Evolutionary conservation across 2,888 invertebrate genomes (phyloP).

Genomic region (Sphecodes monilicornis): DNA sequence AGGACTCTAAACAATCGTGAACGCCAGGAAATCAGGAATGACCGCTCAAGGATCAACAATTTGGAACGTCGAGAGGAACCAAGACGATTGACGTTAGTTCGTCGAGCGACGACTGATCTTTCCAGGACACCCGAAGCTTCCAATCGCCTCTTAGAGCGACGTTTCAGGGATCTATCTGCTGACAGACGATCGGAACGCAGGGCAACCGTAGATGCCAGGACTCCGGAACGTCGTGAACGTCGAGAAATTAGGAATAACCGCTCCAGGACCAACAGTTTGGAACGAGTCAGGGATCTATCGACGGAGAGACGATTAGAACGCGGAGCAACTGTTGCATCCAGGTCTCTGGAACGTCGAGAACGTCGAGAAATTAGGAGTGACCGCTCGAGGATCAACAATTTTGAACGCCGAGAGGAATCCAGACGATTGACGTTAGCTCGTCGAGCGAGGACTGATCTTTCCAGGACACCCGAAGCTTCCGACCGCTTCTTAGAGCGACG

Average conservation of each 20-base stretch:
- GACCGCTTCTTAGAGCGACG: no score
- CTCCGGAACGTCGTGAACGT: not conserved
- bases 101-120: not conserved
- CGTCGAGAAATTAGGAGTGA: not conserved
- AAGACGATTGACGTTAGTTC: not conserved
- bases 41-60: not conserved
- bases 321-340: not conserved
- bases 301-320: not conserved
- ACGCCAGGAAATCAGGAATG: not conserved
- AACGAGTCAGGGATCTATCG: not conserved
- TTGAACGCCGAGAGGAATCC: not conserved
- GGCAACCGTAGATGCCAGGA: not conserved
- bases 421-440: not conserved
- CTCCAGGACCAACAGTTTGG: not conserved
- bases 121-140: not conserved
- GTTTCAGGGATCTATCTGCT: no score
- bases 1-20: not conserved
- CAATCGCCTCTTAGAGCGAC: not conserved
- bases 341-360: not conserved
- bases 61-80: not conserved
- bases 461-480: not conserved
- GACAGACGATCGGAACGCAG: no score
- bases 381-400: not conserved
- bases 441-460: not conserved
- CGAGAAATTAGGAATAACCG: slow-evolving; percentile 12